Evolutionary conservation across 1,140 invertebrate species (phyloP), one percentile per base, ranked within the genome.

Genomic region (Ctenoplectra terminalis): DNA sequence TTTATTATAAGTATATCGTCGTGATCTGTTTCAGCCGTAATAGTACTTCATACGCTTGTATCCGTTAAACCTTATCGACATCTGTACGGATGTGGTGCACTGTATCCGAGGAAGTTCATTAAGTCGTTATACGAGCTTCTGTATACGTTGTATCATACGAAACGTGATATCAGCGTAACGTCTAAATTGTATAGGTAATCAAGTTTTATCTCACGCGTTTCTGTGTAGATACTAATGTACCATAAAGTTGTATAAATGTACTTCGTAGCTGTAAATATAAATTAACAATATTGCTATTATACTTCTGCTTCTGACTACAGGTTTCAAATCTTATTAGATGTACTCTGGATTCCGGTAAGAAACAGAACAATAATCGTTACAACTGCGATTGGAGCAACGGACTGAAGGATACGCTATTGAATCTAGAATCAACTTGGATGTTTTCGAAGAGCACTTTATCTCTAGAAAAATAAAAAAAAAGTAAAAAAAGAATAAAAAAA

Each of bases 21-120:
- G 13, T 11, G 31, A 78, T 48, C 43, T 61, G 43, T 31, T 50
- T 50, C 66, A 40, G 50, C 29, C 11, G 3, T 46, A 61, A 63
- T 17, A 40, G 20, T n/a, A 20, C 20, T 43, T 54, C 46, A 43
- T 15, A 40, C 17, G 17, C 20, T 26, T 43, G 9, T 56, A n/a
- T 58, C 2, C 26, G 23, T 26, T 31, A 48, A 13, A 9, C 48
- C 40, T 81, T 81, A 81, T 81, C 79, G 29, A 50, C 20, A 67
- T 58, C 7, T 48, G 17, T 56, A 40, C 79, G 72, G 79, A 81
- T 81, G 79, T 74, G 61, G 72, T 75, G 37, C 58, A 37, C 6
- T 37, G n/a, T 34, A 74, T 56, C 29, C 43, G 15, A 70, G 66
- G 75, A 79, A 61, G 23, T 71, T 61, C n/a, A 1, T 79, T 29